Evolutionary conservation across 2,113 vertebrate species (phyloP).

Genomic region (Lophochroa leadbeateri): DNA sequence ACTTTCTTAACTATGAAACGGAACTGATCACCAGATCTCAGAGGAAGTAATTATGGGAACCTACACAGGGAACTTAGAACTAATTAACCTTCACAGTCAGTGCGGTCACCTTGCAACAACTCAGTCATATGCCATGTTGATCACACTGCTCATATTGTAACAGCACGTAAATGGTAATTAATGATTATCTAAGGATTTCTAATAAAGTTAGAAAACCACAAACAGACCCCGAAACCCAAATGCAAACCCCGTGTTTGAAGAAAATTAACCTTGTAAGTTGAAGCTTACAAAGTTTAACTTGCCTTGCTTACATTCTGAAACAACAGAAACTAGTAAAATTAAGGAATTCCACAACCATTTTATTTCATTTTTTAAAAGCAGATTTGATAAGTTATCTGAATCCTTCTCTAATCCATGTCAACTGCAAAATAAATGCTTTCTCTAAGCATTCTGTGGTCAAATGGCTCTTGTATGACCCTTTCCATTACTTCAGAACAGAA

Average conservation of each 20-base stretch:
- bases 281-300: neutral
- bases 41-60: constrained; percentile 25
- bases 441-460: neutral
- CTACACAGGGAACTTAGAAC: neutral
- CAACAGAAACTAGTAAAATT: neutral
- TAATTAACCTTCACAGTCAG: constrained; percentile 44
- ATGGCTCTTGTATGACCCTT: neutral
- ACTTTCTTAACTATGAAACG: neutral
- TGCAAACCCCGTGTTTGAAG: neutral
- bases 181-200: constrained; percentile 6
- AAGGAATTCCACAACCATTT: neutral
- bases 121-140: neutral
- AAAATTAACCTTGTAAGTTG: neutral
- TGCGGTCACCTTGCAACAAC: neutral
- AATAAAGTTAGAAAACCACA: neutral
- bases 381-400: neutral
- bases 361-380: neutral
- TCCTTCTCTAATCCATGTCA: neutral
- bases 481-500: neutral
- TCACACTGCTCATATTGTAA: neutral
- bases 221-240: neutral
- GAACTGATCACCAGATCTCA: neutral
- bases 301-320: neutral
- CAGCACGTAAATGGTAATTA: neutral
- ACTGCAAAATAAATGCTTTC: neutral